Base-by-base conservation (phyloP, 2,797 vertebrate genomes). In the Lerista edwardsae region DNA sequence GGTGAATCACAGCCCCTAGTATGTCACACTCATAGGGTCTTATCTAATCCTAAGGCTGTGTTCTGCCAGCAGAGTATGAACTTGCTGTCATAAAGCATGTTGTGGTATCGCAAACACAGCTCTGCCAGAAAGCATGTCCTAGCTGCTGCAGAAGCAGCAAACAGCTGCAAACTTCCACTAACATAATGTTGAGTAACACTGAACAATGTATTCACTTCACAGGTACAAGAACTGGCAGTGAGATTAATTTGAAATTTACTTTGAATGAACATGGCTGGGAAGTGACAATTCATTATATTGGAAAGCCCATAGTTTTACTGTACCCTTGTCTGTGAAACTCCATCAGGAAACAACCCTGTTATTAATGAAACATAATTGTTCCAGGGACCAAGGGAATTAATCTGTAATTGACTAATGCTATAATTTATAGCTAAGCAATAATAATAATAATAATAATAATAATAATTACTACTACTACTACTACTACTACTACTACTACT, bases 331-430 rank as follows among this genome's bases (percentile, higher is more conserved):
- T 82, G 59, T 86, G 67, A 79, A 15, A 79, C 67, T 90, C 85
- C 39, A 77, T 4, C 2, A 61, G 69, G 5, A 29, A 41, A 47
- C 84, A 71, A 44, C 6, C 83, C 81, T 23, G 41, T 88, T 88
- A 84, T 6, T 31, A 90, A 83, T 84, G 80, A 83, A 93, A 91
- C 88, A 0, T 19, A 84, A 84, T 55, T 83, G 80, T 89, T 79
- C n/a, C 31, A 1, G 44, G 85, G 83, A 93, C 87, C 79, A 88
- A 36, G 67, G 77, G 62, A 90, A 86, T 89, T 67, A 82, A 57
- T 88, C 47, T 86, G 77, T 89, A 89, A 59, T 80, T 90, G 80
- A 86, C 62, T 79, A 44, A 75, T 69, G 44, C 74, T 82, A 79
- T 31, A 85, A 39, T 68, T 86, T 88, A 83, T 68, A 1, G 0